A percentile compares a stretch with the other conserved stretches of the same genome.
phyloP scores from a whole-genome alignment of 2,797 vertebrate species.

The Sebastes nivosus region DNA sequence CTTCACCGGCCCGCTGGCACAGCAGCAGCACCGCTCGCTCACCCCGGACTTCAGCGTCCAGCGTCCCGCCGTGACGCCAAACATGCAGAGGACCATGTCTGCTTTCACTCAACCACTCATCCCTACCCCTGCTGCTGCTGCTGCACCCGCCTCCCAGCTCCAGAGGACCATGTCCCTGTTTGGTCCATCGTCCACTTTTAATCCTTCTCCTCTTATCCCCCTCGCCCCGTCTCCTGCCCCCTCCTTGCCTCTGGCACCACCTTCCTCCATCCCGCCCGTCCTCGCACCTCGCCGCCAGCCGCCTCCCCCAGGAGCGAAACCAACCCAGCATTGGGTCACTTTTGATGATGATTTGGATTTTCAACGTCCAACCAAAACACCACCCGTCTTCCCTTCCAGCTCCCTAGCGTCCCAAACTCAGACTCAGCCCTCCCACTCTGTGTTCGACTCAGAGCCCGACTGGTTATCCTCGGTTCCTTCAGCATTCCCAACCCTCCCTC shows the following conservation, averaged over 20 bases:
- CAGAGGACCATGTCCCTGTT: slow-evolving; percentile 64
- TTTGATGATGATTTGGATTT: slow-evolving; percentile 88
- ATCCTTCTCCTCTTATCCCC: slow-evolving; percentile 37
- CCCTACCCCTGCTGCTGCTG: slow-evolving; percentile 33
- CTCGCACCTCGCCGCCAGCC: slow-evolving; percentile 38
- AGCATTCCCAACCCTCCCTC: slow-evolving; percentile 79
- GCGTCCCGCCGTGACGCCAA: slow-evolving; percentile 42
- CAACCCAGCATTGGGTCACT: slow-evolving; percentile 91
- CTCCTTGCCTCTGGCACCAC: slow-evolving; percentile 40
- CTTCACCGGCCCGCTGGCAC: slow-evolving; percentile 75
- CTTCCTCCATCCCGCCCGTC: slow-evolving; percentile 50
- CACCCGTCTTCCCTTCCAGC: slow-evolving; percentile 45
- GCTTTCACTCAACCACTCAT: slow-evolving; percentile 61
- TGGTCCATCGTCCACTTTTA: slow-evolving; percentile 33
- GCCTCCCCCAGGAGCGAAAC: slow-evolving; percentile 58
- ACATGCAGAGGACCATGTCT: slow-evolving; percentile 67
- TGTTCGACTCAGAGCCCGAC: slow-evolving; percentile 76
- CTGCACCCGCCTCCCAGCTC: slow-evolving; percentile 43
- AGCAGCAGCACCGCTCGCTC: slow-evolving; percentile 76
- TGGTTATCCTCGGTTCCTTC: slow-evolving; percentile 79
- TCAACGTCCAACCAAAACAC: slow-evolving; percentile 54
- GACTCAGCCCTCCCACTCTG: slow-evolving; percentile 64
- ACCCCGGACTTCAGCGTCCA: slow-evolving; percentile 75
- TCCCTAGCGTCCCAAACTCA: slow-evolving; percentile 61
- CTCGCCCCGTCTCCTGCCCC: slow-evolving; percentile 33